phyloP scores from a whole-genome alignment of 2,888 invertebrate genomes.

The Lasioglossum pauxillum region DNA sequence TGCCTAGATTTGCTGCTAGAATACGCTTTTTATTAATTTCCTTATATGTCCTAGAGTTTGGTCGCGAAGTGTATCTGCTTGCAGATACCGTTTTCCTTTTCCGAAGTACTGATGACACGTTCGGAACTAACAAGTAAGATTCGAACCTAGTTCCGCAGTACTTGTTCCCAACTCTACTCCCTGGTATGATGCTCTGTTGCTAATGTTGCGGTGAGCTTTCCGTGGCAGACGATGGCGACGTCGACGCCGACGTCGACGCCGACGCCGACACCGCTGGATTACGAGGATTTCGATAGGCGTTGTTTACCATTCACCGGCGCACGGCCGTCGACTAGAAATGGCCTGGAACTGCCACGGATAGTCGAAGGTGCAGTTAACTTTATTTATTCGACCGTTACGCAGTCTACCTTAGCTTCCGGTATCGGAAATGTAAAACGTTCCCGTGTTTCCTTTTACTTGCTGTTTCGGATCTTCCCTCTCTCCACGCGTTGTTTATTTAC shows the following conservation, averaged over 20 bases:
- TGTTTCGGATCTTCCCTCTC: background rate
- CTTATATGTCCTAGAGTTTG: background rate
- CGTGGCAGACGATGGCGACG: background rate
- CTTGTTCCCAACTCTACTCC: background rate
- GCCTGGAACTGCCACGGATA: conserved; percentile 53
- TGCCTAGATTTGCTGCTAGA: no score
- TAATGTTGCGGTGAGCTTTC: conserved; percentile 54
- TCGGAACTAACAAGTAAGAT: background rate
- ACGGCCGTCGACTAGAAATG: conserved; percentile 46
- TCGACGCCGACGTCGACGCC: conserved; percentile 7
- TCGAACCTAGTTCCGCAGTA: background rate
- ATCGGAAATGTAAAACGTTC: conserved; percentile 27
- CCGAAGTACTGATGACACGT: background rate
- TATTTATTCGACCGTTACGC: conserved; percentile 56
- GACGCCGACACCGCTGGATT: conserved; percentile 39
- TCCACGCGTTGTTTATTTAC: conserved; percentile 32
- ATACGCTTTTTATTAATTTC: background rate
- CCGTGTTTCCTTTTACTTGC: conserved; percentile 39
- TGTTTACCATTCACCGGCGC: conserved; percentile 50
- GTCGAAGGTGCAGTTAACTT: conserved; percentile 59
- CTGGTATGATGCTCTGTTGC: conserved; percentile 46
- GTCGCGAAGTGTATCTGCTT: background rate
- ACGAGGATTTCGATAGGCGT: conserved; percentile 46
- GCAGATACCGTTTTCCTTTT: background rate
- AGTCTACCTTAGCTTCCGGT: conserved; percentile 51